A percentile compares a stretch with the other conserved stretches of the same genome.
phyloP scores from a whole-genome alignment of 2,888 invertebrate species.

The Drosophila kambysellisi region DNA sequence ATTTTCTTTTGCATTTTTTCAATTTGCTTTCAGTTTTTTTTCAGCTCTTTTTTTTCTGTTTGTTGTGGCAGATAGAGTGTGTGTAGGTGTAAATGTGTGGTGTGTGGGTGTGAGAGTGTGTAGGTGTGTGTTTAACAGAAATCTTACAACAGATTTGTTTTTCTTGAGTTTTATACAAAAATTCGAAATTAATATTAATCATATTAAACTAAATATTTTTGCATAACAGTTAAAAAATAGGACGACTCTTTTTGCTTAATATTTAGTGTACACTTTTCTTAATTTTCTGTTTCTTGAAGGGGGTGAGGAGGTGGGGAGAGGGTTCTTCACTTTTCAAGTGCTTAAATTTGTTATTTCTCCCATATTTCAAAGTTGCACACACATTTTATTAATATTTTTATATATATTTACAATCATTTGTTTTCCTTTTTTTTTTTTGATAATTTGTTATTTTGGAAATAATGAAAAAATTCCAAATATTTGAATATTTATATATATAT shows the following conservation, averaged over 20 bases:
- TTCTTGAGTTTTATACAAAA: constrained; percentile 37
- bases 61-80: constrained; percentile 5
- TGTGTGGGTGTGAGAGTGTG: not conserved
- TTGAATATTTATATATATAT: constrained; percentile 37
- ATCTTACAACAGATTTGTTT: constrained; percentile 81
- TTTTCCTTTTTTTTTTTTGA: constrained; percentile 16
- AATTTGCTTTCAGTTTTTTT: constrained; percentile 17
- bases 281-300: not conserved
- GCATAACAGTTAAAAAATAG: constrained; percentile 71
- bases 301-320: not conserved
- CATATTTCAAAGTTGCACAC: constrained; percentile 57
- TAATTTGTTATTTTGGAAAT: constrained; percentile 17
- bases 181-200: constrained; percentile 58
- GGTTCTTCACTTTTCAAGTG: not conserved
- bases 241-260: constrained; percentile 61
- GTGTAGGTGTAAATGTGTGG: constrained; percentile 1
- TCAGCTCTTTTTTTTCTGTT: constrained; percentile 19
- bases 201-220: constrained; percentile 65
- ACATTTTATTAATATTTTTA: constrained; percentile 21
- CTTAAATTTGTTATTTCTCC: constrained; percentile 19
- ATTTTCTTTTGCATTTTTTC: constrained; percentile 12
- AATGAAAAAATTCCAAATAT: constrained; percentile 46
- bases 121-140: constrained; percentile 43
- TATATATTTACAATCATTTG: constrained; percentile 60
- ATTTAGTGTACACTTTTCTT: constrained; percentile 36